phyloP scores from a whole-genome alignment of 2,888 invertebrate genomes.

The Endotricha flammealis region DNA sequence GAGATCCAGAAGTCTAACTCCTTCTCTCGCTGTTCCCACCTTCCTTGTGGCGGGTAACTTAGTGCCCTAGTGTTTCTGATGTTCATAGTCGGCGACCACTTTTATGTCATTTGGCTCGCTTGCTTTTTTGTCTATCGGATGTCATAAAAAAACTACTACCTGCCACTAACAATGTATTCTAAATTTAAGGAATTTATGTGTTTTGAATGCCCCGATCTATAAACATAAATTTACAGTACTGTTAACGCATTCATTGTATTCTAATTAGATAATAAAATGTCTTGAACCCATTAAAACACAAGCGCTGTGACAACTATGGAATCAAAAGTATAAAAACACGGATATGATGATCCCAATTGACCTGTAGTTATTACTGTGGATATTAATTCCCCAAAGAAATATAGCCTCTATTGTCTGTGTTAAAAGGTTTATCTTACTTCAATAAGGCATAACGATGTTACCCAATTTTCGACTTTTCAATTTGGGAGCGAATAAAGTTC shows the following conservation, averaged over 20 bases:
- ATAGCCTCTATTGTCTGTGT: neutral
- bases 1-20: no score
- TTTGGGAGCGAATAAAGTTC: conserved; percentile 1
- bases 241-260: conserved; percentile 1
- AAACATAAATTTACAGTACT: neutral
- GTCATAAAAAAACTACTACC: no score
- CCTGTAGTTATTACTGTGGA: neutral
- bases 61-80: no score
- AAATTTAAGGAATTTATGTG: no score
- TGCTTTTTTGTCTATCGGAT: no score
- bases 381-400: neutral
- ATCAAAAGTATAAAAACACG: conserved; percentile 5
- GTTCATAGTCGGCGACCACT: no score
- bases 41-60: no score
- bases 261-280: conserved; percentile 6
- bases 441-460: conserved; percentile 3
- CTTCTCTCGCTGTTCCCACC: no score
- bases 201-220: no score
- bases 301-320: conserved; percentile 1
- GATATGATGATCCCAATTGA: conserved; percentile 4
- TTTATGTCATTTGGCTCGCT: no score
- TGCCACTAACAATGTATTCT: no score
- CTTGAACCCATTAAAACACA: no score
- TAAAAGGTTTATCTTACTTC: neutral
- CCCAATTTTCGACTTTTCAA: conserved; percentile 7